These are phyloP conservation scores for Meta bourneti DNA, from an alignment of 2,888 invertebrate species.

Conservation along the genomic window DNA sequence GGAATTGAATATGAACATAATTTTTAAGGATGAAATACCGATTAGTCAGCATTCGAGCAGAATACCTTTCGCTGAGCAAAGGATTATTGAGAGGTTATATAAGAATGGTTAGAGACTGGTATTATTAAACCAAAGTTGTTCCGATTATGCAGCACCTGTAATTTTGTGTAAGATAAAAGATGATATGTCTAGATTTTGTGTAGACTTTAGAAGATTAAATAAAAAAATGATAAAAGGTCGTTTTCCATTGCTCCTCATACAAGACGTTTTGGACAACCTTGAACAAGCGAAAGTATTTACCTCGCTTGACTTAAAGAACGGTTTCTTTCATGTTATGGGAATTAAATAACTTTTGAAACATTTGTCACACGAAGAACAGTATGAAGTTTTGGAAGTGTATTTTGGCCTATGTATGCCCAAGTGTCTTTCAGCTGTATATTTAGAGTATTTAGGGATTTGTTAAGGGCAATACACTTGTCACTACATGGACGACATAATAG, in stretches of 20 bases:
- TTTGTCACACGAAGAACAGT: not conserved
- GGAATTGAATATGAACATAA: too few relatives aligned
- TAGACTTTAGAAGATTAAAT: not conserved
- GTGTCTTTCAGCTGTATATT: not conserved
- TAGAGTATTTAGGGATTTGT: not conserved
- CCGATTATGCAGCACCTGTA: not conserved
- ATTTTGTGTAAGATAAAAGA: not conserved
- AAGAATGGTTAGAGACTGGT: not conserved
- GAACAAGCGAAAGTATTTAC: not conserved
- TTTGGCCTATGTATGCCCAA: not conserved
- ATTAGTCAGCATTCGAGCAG: too few relatives aligned
- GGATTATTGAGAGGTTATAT: not conserved
- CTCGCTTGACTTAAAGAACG: constrained; percentile 4
- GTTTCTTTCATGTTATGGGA: not conserved
- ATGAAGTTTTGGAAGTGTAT: not conserved
- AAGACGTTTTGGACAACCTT: not conserved
- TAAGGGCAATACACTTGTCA: not conserved
- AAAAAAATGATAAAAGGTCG: not conserved
- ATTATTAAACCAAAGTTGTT: not conserved
- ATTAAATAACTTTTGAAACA: not conserved
- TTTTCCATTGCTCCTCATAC: not conserved
- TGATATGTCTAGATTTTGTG: not conserved
- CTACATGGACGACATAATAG: not conserved
- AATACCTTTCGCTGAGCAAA: not conserved
- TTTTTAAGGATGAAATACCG: too few relatives aligned